Evolutionary conservation across 35 echinoderm and acorn worm genomes (phyloP).

Genomic region (Antedon bifida): DNA sequence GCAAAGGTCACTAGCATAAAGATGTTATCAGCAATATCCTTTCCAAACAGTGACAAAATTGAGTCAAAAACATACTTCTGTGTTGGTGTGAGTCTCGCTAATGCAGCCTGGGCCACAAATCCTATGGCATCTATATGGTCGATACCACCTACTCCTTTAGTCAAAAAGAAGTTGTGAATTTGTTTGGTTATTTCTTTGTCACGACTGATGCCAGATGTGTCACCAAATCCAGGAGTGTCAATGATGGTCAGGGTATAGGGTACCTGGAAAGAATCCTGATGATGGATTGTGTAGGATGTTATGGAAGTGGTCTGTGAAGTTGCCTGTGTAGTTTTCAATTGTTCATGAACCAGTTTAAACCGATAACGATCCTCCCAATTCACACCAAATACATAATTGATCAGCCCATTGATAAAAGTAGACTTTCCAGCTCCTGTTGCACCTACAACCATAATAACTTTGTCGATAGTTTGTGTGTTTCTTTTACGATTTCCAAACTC

Average conservation of each 20-base stretch:
- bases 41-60: conserved; percentile 41
- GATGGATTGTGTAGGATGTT: conserved; percentile 41
- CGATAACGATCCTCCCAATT: conserved; percentile 48
- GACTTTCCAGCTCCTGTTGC: conserved; percentile 59
- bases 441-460: conserved; percentile 55
- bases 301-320: conserved; percentile 41
- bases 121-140: conserved; percentile 57
- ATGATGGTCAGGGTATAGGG: conserved; percentile 51
- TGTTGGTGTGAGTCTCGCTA: conserved; percentile 32
- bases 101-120: conserved; percentile 40
- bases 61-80: conserved; percentile 52
- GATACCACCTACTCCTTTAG: conserved; percentile 1
- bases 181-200: conserved; percentile 51
- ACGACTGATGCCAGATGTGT: conserved; percentile 45
- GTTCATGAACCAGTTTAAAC: conserved; percentile 31
- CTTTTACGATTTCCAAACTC: no score
- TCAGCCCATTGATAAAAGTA: conserved; percentile 41
- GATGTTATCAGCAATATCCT: conserved; percentile 49
- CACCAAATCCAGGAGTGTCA: conserved; percentile 66
- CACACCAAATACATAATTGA: conserved; percentile 45
- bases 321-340: conserved; percentile 21
- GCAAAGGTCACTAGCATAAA: conserved; percentile 43
- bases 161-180: conserved; percentile 38
- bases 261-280: conserved; percentile 8
- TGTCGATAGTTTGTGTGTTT: no score